phyloP scores from a whole-genome alignment of 2,797 vertebrate species.

The Chanos chanos region DNA sequence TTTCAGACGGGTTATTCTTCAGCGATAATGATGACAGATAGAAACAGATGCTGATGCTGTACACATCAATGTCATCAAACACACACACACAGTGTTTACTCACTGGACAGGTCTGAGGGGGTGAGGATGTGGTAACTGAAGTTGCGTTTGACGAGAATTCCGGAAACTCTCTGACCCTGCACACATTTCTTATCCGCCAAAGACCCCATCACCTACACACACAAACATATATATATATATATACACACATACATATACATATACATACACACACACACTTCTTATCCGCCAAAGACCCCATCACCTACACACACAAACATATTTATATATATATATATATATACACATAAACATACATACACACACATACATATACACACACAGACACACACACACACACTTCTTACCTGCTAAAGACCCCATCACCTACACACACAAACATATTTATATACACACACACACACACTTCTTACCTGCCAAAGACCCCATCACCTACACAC shows the following conservation, averaged over 20 bases:
- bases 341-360: neutral
- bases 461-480: no score
- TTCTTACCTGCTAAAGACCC: no score
- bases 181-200: conserved; percentile 88
- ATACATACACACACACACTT: neutral
- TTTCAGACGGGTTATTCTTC: no score
- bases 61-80: no score
- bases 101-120: conserved; percentile 89
- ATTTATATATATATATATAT: neutral
- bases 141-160: conserved; percentile 94
- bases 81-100: conserved; percentile 62
- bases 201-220: conserved; percentile 86
- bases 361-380: neutral
- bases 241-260: neutral
- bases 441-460: no score
- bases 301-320: neutral
- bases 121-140: conserved; percentile 96
- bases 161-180: conserved; percentile 90
- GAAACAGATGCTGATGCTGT: no score
- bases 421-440: no score
- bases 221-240: neutral
- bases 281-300: neutral
- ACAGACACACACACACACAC: no score
- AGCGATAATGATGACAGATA: no score
- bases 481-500: no score